A percentile compares a stretch with the other conserved stretches of the same genome.
phyloP scores from a whole-genome alignment of 1,140 invertebrate species.

The Meloidogyne hapla region DNA sequence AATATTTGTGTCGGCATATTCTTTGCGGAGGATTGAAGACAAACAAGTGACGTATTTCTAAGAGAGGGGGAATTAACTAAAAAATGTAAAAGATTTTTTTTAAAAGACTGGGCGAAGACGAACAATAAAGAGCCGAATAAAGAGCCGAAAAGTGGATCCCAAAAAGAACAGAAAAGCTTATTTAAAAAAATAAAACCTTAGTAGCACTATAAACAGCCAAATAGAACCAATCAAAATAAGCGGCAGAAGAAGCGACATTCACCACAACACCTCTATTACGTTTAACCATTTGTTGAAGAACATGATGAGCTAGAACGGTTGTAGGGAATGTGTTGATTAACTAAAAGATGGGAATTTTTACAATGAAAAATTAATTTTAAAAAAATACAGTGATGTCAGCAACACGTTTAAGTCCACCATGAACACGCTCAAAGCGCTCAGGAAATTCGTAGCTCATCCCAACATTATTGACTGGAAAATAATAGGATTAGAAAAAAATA shows the following conservation, averaged over 20 bases:
- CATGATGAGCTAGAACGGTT: conserved; percentile 41
- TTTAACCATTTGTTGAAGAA: conserved; percentile 43
- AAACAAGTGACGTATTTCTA: conserved; percentile 34
- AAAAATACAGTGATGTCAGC: conserved; percentile 50
- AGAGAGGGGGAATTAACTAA: not conserved
- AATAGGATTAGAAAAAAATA: conserved; percentile 11
- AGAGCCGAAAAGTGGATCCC: not conserved
- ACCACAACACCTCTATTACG: conserved; percentile 42
- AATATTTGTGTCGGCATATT: conserved; percentile 46
- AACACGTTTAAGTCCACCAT: conserved; percentile 54
- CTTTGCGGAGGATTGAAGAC: conserved; percentile 48
- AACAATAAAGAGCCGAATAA: not conserved
- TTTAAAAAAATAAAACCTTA: conserved; percentile 42
- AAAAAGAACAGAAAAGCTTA: not conserved
- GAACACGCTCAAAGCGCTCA: conserved; percentile 53
- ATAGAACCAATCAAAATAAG: conserved; percentile 26
- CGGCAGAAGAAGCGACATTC: conserved; percentile 45
- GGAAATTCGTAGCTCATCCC: conserved; percentile 61
- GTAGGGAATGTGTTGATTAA: conserved; percentile 41
- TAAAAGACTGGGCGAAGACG: not conserved
- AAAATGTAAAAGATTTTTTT: not conserved
- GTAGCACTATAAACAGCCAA: conserved; percentile 59
- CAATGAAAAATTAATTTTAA: not conserved
- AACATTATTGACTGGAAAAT: conserved; percentile 57
- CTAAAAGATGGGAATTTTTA: not conserved